Base-by-base conservation (phyloP, 2,797 vertebrate genomes). In the Cephalopachus bancanus region DNA sequence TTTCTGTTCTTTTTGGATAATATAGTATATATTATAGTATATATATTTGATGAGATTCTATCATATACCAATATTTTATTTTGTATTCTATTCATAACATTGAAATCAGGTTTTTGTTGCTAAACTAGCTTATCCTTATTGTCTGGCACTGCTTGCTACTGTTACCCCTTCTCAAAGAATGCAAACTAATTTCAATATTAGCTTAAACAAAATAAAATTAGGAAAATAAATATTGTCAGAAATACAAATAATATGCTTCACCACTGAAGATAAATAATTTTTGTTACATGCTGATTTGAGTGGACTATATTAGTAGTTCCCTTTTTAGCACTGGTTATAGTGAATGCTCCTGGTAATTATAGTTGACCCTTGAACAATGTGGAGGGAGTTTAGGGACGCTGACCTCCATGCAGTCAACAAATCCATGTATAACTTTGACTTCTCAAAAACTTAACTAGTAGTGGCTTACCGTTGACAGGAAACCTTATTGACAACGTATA, bases 141-240 rank as follows among this genome's bases (percentile, higher is more conserved):
- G 11, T 91, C 69, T 86, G 80, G 37, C 49, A 93, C 28, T 57
- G 91, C 80, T 93, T 93, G 24, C 69, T 95, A 71, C 72, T 95
- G 16, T 93, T 93, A 55, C 64, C 69, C 78, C 44, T 95, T 94
- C 78, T 93, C 64, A 93, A 93, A 92, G 62, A 98, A 94, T 83
- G 26, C 55, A 97, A 97, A 93, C 53, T 86, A 85, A 89, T 95
- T 96, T 95, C 96, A 91, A 88, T 95, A 96, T 97, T 93, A 96
- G 88, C 78, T 80, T 96, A 94, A 93, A 80, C 78, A 96, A 97
- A 97, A 91, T 84, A 93, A 24, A 96, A 76, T 95, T 94, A 91
- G 64, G 92, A 95, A 95, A 92, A 92, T 89, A 75, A 92, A 14
- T 83, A 30, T 83, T 94, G 81, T 83, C 91, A 96, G 96, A 96